Base-by-base conservation (phyloP, 2,888 invertebrate genomes). In the Stenichneumon culpator region DNA sequence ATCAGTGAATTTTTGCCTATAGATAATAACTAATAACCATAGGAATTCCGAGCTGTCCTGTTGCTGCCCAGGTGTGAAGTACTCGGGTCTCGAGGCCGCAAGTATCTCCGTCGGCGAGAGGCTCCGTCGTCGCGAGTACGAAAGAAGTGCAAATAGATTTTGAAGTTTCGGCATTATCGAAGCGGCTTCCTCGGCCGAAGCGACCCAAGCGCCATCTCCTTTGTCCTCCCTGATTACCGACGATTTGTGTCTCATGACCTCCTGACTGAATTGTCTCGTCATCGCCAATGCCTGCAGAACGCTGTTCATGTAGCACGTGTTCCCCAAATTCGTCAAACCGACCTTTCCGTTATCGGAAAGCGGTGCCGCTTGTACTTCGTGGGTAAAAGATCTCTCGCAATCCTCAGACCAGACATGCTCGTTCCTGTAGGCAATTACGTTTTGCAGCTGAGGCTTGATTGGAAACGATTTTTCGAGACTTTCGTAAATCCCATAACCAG, bases 221-320 rank as follows among this genome's bases (percentile, higher is more conserved):
- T 82, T 74, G 0, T 82, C 69, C 19, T 92, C 90, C 9, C 44
- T 65, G 14, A 83, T 67, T 0, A 28, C 44, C 0, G 74, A 82
- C 11, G 87, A 78, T 72, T 91, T 91, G 79, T 92, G 91, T 83
- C 88, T 89, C 84, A 97, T 93, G 47, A 97, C 95, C 89, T 96
- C 96, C 4, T 96, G 96, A 87, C 97, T 96, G 91, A 97, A 97
- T 95, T 96, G 96, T 93, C 96, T 96, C 36, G 98, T 97, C 96
- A 97, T 97, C 79, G 96, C 96, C 57, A 98, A 94, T 0, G 98
- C 97, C 93, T 98, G 98, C 83, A 98, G 94, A 1, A 98, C 96
- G 92, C 97, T 97, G 94, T 98, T 98, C 97, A 98, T 97, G 90
- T 98, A 98, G 93, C 98, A 98, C 0, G 98, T 98, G 91, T 98